Evolutionary conservation across 2,797 vertebrate species (phyloP).

Genomic region (Aulostomus chinensis): DNA sequence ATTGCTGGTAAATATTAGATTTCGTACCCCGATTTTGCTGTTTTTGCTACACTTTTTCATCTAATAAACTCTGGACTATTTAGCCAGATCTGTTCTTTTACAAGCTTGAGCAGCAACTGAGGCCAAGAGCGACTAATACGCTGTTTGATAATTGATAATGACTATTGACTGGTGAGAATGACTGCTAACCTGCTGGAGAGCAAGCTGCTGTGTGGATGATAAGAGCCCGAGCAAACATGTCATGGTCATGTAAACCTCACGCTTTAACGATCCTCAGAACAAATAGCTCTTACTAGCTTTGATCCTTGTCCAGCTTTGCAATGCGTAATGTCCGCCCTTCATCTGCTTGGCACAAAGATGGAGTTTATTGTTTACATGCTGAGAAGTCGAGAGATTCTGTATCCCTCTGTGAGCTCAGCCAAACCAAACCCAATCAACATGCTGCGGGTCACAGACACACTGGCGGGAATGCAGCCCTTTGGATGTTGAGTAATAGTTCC

Average conservation of each 20-base stretch:
- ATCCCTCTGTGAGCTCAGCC: slow-evolving; percentile 52
- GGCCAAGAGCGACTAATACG: slow-evolving; percentile 36
- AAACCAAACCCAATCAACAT: slow-evolving; percentile 70
- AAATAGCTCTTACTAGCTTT: slow-evolving; percentile 60
- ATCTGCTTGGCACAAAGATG: slow-evolving; percentile 52
- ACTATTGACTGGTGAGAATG: slow-evolving; percentile 47
- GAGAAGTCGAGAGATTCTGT: slow-evolving; percentile 62
- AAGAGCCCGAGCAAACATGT: slow-evolving; percentile 63
- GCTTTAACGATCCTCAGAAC: slow-evolving; percentile 58
- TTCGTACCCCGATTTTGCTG: slow-evolving; percentile 10
- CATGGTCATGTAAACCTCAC: slow-evolving; percentile 64
- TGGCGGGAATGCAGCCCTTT: slow-evolving; percentile 23
- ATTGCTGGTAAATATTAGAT: slow-evolving; percentile 5
- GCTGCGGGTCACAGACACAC: slow-evolving; percentile 51
- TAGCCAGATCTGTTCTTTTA: slow-evolving; percentile 26
- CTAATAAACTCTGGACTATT: slow-evolving; percentile 15
- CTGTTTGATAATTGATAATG: slow-evolving; percentile 45
- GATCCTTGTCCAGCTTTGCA: slow-evolving; percentile 64
- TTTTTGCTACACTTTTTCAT: slow-evolving; percentile 25
- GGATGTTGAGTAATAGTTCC: slow-evolving; percentile 43
- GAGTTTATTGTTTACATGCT: slow-evolving; percentile 70
- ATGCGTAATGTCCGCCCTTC: slow-evolving; percentile 57
- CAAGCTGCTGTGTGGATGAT: slow-evolving; percentile 54
- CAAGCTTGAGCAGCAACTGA: slow-evolving; percentile 10
- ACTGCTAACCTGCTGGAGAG: slow-evolving; percentile 49